Evolutionary conservation across 2,888 invertebrate species (phyloP).

Genomic region (Ctena decussata): DNA sequence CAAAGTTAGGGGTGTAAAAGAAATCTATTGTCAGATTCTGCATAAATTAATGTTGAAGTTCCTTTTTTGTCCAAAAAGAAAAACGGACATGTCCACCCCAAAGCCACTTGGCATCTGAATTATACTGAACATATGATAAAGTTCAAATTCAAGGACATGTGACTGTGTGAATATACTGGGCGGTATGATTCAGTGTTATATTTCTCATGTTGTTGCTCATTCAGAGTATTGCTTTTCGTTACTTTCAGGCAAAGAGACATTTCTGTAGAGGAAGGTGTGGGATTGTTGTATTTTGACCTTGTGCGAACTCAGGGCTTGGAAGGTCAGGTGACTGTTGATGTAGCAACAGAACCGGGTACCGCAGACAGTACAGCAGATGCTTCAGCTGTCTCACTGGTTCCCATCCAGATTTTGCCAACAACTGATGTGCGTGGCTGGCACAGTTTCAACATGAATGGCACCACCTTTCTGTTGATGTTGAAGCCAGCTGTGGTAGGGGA

Average conservation of each 20-base stretch:
- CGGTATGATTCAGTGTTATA: no score
- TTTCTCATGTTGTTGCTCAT: no score
- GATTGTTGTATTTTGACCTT: slow-evolving; percentile 80
- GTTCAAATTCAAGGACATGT: no score
- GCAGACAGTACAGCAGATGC: slow-evolving; percentile 73
- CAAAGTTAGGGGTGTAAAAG: no score
- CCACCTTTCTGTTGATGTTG: slow-evolving; percentile 79
- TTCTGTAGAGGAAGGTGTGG: slow-evolving; percentile 80
- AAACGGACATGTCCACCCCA: no score
- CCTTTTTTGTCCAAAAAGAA: no score
- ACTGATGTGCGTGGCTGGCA: slow-evolving; percentile 73
- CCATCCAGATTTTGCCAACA: slow-evolving; percentile 54
- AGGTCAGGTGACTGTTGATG: slow-evolving; percentile 81
- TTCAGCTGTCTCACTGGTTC: slow-evolving; percentile 69
- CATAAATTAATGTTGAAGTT: no score
- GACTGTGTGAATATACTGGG: no score
- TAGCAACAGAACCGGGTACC: slow-evolving; percentile 77
- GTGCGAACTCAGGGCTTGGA: slow-evolving; percentile 78
- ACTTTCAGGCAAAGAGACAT: slow-evolving; percentile 67
- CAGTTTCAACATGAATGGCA: slow-evolving; percentile 70
- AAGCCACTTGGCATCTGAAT: no score
- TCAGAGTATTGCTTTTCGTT: no score
- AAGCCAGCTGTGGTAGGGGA: slow-evolving; percentile 71
- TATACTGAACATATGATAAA: no score
- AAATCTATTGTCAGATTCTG: no score